Conservation (phyloP, 2,113 vertebrate genomes). For the Aleadryas rufinucha region DNA sequence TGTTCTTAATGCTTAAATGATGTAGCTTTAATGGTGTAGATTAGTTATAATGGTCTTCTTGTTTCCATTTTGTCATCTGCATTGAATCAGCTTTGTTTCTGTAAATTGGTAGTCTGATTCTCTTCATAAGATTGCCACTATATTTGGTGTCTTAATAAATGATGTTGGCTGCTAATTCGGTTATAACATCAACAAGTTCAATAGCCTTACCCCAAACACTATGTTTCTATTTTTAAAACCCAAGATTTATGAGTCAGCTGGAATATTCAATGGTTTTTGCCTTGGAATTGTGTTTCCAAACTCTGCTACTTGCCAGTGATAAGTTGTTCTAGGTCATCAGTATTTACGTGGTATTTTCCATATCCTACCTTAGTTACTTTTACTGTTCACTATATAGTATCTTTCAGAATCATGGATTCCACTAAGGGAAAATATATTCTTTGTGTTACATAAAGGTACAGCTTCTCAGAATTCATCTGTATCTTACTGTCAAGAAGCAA, state of each 20-base stretch:
- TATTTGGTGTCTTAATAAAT: not conserved
- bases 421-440: not conserved
- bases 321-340: not conserved
- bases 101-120: not conserved
- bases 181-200: not conserved
- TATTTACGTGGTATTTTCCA: not conserved
- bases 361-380: not conserved
- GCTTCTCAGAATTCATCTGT: slow-evolving; percentile 92
- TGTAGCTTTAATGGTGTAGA: not conserved
- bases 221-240: not conserved
- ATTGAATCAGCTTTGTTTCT: not conserved
- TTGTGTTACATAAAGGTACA: slow-evolving; percentile 71
- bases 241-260: not conserved
- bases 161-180: not conserved
- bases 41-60: not conserved
- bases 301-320: not conserved
- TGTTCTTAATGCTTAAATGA: not conserved
- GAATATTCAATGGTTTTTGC: not conserved
- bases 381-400: not conserved
- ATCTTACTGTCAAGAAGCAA: slow-evolving; percentile 81
- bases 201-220: not conserved
- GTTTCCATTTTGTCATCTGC: not conserved
- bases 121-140: not conserved
- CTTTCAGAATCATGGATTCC: not conserved
- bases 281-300: not conserved